These are phyloP conservation scores for Rhynchonycteris naso DNA, from an alignment of 2,797 vertebrate genomes.

Conservation along the genomic window DNA sequence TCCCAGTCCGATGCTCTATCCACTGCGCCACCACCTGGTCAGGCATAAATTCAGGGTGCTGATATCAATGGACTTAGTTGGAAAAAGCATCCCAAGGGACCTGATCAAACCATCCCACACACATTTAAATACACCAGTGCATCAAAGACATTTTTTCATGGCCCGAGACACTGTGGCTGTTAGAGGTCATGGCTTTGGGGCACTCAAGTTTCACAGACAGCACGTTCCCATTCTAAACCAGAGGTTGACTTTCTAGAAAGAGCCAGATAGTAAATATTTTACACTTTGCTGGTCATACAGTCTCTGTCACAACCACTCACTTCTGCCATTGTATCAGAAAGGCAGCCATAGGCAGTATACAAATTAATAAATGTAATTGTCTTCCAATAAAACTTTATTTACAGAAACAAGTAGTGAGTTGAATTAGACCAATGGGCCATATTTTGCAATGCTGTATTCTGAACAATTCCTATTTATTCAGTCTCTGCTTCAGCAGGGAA, in stretches of 20 bases:
- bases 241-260: neutral
- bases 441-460: neutral
- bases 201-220: neutral
- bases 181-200: neutral
- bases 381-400: conserved; percentile 31
- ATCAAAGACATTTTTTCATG: neutral
- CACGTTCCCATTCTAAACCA: neutral
- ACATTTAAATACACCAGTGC: neutral
- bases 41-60: neutral
- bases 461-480: neutral
- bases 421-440: neutral
- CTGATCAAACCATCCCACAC: neutral
- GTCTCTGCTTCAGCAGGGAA: neutral
- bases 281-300: neutral
- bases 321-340: neutral
- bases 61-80: conserved; percentile 51
- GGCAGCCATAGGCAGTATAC: neutral
- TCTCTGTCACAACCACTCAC: neutral
- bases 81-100: neutral
- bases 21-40: no score
- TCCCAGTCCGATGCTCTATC: no score
- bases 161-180: neutral
- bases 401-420: neutral
- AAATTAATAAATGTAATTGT: neutral
- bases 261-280: neutral